Percentiles rank a stretch among this genome's conserved stretches.
phyloP scores from a whole-genome alignment of 2,888 invertebrate genomes.

The Acanthosepion lycidas region DNA sequence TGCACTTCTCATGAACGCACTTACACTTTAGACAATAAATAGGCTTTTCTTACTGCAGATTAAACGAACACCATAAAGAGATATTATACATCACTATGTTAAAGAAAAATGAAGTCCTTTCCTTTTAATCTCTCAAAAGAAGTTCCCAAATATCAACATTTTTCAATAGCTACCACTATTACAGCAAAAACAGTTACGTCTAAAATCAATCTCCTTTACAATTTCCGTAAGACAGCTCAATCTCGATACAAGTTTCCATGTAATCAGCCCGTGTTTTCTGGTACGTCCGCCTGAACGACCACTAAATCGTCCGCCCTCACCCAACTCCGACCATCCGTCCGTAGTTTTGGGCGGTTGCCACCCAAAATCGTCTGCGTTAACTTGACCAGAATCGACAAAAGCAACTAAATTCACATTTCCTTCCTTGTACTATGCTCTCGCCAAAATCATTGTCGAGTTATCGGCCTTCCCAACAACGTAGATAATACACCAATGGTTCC shows the following conservation, averaged over 20 bases:
- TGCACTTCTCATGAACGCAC: no score
- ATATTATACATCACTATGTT: background rate
- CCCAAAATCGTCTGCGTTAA: slow-evolving; percentile 12
- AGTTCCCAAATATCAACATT: background rate
- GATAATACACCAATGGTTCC: background rate
- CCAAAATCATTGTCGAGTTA: background rate
- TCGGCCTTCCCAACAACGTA: background rate
- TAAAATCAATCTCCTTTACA: background rate
- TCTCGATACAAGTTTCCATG: background rate
- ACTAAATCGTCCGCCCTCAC: background rate
- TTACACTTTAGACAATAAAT: no score
- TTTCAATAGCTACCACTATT: background rate
- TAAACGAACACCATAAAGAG: background rate
- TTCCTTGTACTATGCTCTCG: background rate
- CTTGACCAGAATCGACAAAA: background rate
- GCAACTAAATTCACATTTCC: slow-evolving; percentile 8
- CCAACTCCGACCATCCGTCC: background rate
- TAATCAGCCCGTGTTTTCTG: background rate
- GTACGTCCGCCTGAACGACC: background rate
- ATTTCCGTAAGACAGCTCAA: background rate
- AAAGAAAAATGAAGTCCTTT: background rate
- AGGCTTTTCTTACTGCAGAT: background rate
- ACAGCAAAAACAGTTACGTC: background rate
- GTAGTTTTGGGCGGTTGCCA: slow-evolving; percentile 25
- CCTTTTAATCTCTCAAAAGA: background rate